Evolutionary conservation across 2,113 vertebrate genomes (phyloP).

Genomic region (Syrrhaptes paradoxus): DNA sequence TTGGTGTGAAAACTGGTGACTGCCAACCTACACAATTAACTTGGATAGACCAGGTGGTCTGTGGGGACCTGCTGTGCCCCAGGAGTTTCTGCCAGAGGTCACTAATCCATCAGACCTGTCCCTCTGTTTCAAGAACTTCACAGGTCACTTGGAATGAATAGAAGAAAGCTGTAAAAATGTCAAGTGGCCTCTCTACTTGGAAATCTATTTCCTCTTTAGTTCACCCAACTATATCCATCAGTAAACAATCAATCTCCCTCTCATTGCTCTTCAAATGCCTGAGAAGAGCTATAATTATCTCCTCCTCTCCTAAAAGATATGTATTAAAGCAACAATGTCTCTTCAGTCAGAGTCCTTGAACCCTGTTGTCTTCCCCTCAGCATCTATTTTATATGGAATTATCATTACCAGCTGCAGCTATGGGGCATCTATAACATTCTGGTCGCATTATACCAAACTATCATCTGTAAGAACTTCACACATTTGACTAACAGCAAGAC

Average conservation of each 20-base stretch:
- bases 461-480: background rate
- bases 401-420: background rate
- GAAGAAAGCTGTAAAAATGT: constrained; percentile 46
- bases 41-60: constrained; percentile 3
- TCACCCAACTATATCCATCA: constrained; percentile 25
- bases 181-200: constrained; percentile 41
- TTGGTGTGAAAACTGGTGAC: background rate
- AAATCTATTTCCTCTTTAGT: constrained; percentile 55
- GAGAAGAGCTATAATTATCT: constrained; percentile 25
- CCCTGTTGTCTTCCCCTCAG: background rate
- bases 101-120: constrained; percentile 26
- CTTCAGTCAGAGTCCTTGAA: constrained; percentile 7
- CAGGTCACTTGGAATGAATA: constrained; percentile 40
- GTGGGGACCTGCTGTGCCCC: background rate
- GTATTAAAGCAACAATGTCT: background rate
- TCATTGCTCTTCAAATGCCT: background rate
- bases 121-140: background rate
- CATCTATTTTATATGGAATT: background rate
- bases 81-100: background rate
- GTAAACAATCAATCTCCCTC: constrained; percentile 36
- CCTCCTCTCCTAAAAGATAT: background rate
- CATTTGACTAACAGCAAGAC: background rate
- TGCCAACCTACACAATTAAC: background rate
- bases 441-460: background rate
- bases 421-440: background rate